Base-by-base conservation (phyloP, 1,140 invertebrate genomes). In the Himalopsyche phryganea region DNA sequence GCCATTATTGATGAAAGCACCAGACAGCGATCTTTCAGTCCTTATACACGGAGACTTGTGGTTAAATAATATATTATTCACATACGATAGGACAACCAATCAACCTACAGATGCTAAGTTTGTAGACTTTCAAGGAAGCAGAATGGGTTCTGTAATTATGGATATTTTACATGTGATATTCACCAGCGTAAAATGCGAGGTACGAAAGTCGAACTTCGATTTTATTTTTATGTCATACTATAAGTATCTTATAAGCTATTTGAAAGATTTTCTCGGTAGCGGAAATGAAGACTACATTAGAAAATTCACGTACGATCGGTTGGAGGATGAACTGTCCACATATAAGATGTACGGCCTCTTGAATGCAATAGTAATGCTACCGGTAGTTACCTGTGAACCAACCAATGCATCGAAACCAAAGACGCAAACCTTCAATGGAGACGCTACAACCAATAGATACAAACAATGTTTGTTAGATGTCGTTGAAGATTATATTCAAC, bases 41-140 rank as follows among this genome's bases (percentile, higher is more conserved):
- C 41, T 77, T 1, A 68, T 44, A 13, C 77, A 79, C 45, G 77
- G 77, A 0, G 77, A 79, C 50, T 47, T 66, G 6, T 78, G 75
- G 75, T 69, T 69, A 7, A 76, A 77, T 45, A 78, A 78, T 55
- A 64, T 75, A 4, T 48, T 76, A 7, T 76, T 73, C 33, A 51
- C 65, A 1, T 59, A 72, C 28, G 68, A 73, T 14, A 13, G 36
- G 9, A 65, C 52, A 1, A 48, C 46, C 1, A 50, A 65, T 0
- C 41, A 58, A 0, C 50, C 53, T 7, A 53, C 17, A 10, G 52
- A 61, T 14, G 67, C 69, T 0, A 72, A 73, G 50, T 60, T 77
- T 1, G 50, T 76, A 1, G 74, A 76, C 57, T 76, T 69, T 38
- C 75, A 76, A 62, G 63, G 68, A n/a, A 56, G 65, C 0, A 65